Percentiles rank a stretch among this genome's conserved stretches.
Conservation (phyloP, 2,888 invertebrate species). For the Agriopis leucophaearia region DNA sequence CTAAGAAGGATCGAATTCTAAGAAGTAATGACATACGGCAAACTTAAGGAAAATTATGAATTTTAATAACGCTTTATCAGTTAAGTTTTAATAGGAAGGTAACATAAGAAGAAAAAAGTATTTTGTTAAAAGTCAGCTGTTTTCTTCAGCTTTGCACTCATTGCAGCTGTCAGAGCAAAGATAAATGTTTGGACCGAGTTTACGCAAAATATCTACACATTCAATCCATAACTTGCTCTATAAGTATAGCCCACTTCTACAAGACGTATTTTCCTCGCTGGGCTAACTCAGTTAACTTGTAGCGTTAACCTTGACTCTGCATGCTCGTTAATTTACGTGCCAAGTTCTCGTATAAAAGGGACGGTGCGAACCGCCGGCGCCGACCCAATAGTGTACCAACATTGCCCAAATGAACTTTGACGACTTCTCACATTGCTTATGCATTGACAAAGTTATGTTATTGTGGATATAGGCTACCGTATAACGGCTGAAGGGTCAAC, state of each 20-base stretch:
- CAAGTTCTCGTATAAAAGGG: conserved; percentile 64
- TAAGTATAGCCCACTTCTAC: not conserved
- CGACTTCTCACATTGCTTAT: conserved; percentile 50
- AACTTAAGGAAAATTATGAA: no score
- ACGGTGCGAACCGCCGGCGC: conserved; percentile 39
- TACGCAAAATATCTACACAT: not conserved
- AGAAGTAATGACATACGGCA: no score
- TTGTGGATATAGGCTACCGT: conserved; percentile 25
- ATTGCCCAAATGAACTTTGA: conserved; percentile 54
- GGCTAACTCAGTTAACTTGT: conserved; percentile 4
- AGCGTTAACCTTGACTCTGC: conserved; percentile 36
- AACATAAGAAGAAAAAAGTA: no score
- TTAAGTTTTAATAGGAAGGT: no score
- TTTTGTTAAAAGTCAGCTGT: no score
- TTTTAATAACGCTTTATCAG: no score
- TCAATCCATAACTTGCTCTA: not conserved
- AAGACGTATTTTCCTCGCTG: not conserved
- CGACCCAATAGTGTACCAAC: conserved; percentile 46
- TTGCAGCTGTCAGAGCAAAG: not conserved
- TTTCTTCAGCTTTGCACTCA: no score
- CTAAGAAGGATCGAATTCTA: no score
- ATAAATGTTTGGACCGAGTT: not conserved
- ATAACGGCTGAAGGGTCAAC: conserved; percentile 4
- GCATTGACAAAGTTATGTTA: conserved; percentile 44
- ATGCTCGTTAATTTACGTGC: conserved; percentile 62